A percentile compares a stretch with the other conserved stretches of the same genome.
Evolutionary conservation across 2,113 vertebrate species (phyloP).

Genomic region (Erythrolamprus reginae): DNA sequence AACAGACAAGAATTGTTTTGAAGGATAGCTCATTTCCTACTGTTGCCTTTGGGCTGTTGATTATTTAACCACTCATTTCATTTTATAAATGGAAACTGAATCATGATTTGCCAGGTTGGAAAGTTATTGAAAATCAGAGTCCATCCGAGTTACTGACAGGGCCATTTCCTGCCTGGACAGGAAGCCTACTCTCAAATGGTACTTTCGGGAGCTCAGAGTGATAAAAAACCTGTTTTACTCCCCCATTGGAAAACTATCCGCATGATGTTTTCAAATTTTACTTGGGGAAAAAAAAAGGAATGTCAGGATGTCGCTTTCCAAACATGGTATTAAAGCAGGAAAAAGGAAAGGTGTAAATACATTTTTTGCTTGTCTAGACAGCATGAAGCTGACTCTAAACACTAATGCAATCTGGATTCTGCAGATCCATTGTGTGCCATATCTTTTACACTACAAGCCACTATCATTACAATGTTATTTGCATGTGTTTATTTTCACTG

Average conservation of each 20-base stretch:
- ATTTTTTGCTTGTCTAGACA: constrained; percentile 60
- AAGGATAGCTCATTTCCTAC: constrained; percentile 70
- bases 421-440: constrained; percentile 3
- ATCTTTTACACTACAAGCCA: constrained; percentile 18
- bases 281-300: constrained; percentile 41
- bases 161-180: constrained; percentile 71
- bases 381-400: constrained; percentile 52
- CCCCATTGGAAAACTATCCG: constrained; percentile 46
- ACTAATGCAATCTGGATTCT: constrained; percentile 11
- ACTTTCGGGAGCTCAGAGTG: constrained; percentile 62
- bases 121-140: constrained; percentile 71
- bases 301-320: constrained; percentile 69
- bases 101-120: constrained; percentile 68
- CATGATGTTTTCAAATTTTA: constrained; percentile 53
- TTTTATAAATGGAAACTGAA: constrained; percentile 78
- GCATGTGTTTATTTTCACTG: constrained; percentile 38
- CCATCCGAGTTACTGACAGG: constrained; percentile 63
- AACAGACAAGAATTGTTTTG: constrained; percentile 68
- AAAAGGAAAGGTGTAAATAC: constrained; percentile 67
- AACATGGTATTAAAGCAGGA: constrained; percentile 68
- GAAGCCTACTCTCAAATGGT: constrained; percentile 64
- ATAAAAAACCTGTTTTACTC: constrained; percentile 63
- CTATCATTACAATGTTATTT: not conserved
- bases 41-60: constrained; percentile 57
- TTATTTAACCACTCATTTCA: constrained; percentile 65